Base-by-base conservation (phyloP, 2,797 vertebrate genomes). In the Numenius phaeopus region DNA sequence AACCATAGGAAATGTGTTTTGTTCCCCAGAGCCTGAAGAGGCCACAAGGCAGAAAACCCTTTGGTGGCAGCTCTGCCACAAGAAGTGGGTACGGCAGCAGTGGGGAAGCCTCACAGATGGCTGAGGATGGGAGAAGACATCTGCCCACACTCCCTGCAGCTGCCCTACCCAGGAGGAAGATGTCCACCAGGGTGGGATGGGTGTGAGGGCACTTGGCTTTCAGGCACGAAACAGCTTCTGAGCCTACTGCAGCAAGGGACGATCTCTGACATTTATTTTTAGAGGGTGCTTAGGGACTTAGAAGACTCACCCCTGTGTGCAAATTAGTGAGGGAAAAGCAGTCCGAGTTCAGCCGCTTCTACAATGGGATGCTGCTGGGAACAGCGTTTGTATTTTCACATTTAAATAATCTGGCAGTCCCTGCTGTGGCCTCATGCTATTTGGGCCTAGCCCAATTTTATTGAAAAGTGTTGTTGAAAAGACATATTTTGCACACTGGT, bases 381-480 rank as follows among this genome's bases (percentile, higher is more conserved):
- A 94, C 4, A 3, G 89, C 7, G 3, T 79, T 93, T 79, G 18
- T 72, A 11, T 95, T 95, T 88, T 81, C 61, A 50, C 30, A 66
- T 27, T 81, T 77, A 59, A 94, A 90, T 91, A 87, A 91, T 86
- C 71, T 92, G 72, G 49, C 80, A 66, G 69, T 81, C 30, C 86
- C 70, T 7, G 27, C 81, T 89, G 86, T 34, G 91, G 66, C 78
- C 83, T 85, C 65, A 83, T 61, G 83, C 81, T 92, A 34, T 57
- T 92, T 92, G 75, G 71, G 77, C 79, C 80, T 94, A 39, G 54
- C 83, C 69, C 86, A 92, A 57, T 82, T 87, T 94, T 94, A 89
- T 87, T 93, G 86, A 90, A 92, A 90, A 90, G n/a, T 69, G 54
- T 72, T 89, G 69, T 75, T 89, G 83, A 92, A 93, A 95, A 94